Evolutionary conservation across 2,888 invertebrate genomes (phyloP).

Genomic region (Mantis religiosa): DNA sequence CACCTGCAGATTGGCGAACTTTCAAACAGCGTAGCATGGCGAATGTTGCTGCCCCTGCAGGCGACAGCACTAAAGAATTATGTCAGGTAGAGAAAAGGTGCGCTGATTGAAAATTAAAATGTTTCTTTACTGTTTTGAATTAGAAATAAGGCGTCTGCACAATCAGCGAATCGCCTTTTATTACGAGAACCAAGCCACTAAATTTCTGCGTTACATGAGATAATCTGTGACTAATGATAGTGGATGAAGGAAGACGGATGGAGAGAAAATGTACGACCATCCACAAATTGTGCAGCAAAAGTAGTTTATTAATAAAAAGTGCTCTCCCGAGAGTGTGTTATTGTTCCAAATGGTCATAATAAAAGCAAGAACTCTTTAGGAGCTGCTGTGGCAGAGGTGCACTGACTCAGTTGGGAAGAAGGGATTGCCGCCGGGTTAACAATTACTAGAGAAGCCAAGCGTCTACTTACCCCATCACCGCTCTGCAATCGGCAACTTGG

Average conservation of each 20-base stretch:
- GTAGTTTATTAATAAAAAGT: neutral
- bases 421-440: neutral
- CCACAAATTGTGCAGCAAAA: neutral
- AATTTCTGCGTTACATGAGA: neutral
- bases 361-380: no score
- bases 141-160: neutral
- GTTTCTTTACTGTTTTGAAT: neutral
- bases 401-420: neutral
- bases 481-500: neutral
- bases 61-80: neutral
- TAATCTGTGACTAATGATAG: neutral
- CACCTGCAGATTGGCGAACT: no score
- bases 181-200: neutral
- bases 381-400: no score
- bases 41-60: neutral
- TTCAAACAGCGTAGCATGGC: no score
- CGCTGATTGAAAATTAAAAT: neutral
- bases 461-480: constrained; percentile 11
- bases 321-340: neutral
- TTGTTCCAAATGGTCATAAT: neutral
- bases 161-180: neutral
- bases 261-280: neutral
- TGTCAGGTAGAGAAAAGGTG: neutral
- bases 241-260: neutral
- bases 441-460: neutral